Evolutionary conservation across 2,797 vertebrate species (phyloP), one percentile per base, ranked within the genome.

Genomic region (Crypturellus tataupa): DNA sequence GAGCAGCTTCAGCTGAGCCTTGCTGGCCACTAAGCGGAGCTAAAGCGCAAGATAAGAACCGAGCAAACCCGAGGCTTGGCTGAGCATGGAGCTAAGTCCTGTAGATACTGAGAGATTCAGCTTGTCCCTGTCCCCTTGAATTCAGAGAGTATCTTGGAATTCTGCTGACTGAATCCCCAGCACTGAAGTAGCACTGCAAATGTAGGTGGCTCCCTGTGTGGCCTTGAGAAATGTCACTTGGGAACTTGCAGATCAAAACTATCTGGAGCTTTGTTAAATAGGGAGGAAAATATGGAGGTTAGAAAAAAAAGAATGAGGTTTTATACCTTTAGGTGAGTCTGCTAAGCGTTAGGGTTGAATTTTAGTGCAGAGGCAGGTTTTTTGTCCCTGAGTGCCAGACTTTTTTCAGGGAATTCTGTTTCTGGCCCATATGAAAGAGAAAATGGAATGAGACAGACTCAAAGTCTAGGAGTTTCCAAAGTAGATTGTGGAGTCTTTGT

Each of bases 1-100:
- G 39, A 58, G 56, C 12, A 47, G 1, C 56, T 76, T 72, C 14
- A 25, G 13, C 13, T 63, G 58, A 94, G 59, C 42, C 31, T 47
- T 7, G 33, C 12, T 49, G 80, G 80, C 92, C 94, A 11, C 87
- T 90, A 35, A 94, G 90, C 29, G 92, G 93, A 96, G 94, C 77
- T 75, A 49, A 60, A 92, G 10, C 73, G 21, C 55, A 64, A 0
- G 67, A 13, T 3, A 10, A 71, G 70, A 62, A 12, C 27, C 0
- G 0, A 73, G 33, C 0, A 10, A 42, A 10, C 14, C 44, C 5
- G 1, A 12, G 20, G 51, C 44, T 25, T 11, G 51, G 3, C 24
- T 25, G 46, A 53, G 33, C 42, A 37, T 31, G 69, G 40, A n/a
- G 10, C 10, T 64, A 42, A 40, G 16, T 27, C 8, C 37, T 24